Evolutionary conservation across 2,888 invertebrate species (phyloP).

Genomic region (Pherbina coryleti): DNA sequence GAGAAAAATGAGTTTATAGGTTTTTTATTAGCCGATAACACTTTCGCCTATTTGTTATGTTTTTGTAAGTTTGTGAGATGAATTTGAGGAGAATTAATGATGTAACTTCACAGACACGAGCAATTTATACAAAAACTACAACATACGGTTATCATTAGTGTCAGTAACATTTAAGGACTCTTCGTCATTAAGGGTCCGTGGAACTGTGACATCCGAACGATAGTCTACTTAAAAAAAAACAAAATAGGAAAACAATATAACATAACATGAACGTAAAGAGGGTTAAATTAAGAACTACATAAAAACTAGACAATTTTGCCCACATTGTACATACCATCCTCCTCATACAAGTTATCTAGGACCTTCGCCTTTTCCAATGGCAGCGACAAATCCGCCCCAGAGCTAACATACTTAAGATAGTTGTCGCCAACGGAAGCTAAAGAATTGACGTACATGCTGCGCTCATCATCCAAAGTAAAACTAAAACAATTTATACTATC

Average conservation of each 20-base stretch:
- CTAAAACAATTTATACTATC: slow-evolving; percentile 33
- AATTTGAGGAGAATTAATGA: neutral
- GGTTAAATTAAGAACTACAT: neutral
- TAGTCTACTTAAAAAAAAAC: neutral
- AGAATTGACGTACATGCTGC: slow-evolving; percentile 55
- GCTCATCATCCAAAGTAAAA: slow-evolving; percentile 54
- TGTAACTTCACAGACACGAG: neutral
- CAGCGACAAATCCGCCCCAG: slow-evolving; percentile 65
- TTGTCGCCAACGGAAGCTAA: slow-evolving; percentile 54
- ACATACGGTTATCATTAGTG: slow-evolving; percentile 17
- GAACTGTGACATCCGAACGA: neutral
- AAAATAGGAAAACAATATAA: neutral
- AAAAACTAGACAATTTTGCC: neutral
- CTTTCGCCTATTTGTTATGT: too few species aligned
- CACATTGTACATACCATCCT: slow-evolving; percentile 60
- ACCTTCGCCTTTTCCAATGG: slow-evolving; percentile 64
- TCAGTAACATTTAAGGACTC: neutral
- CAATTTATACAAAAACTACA: neutral
- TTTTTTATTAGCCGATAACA: too few species aligned
- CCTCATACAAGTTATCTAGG: slow-evolving; percentile 63
- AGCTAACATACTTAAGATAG: slow-evolving; percentile 61
- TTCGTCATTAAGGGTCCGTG: slow-evolving; percentile 13
- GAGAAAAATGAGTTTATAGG: too few species aligned
- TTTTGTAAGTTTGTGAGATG: too few species aligned
- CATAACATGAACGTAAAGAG: neutral